Percentiles rank a stretch among this genome's conserved stretches.
Evolutionary conservation across 2,797 vertebrate genomes (phyloP).

Genomic region (Echiichthys vipera): DNA sequence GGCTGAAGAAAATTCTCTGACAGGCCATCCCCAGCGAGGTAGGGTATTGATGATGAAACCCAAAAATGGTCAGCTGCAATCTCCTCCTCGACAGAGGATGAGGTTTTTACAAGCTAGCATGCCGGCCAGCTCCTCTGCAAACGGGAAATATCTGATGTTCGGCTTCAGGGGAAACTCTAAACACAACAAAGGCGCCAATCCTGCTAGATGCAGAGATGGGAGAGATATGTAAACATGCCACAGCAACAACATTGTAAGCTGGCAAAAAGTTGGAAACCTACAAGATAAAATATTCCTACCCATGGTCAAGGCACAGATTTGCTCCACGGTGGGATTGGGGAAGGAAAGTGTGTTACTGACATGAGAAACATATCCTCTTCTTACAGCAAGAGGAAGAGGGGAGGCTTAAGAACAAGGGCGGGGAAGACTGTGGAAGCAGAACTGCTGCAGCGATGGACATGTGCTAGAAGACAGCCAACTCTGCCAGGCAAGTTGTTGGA

Average conservation of each 20-base stretch:
- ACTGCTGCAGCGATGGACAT: conserved; percentile 32
- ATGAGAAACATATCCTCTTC: conserved; percentile 39
- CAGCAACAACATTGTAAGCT: conserved; percentile 26
- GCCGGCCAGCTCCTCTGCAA: conserved; percentile 29
- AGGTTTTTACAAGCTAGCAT: conserved; percentile 25
- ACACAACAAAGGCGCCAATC: conserved; percentile 50
- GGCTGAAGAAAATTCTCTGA: conserved; percentile 56
- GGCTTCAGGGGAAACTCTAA: conserved; percentile 41
- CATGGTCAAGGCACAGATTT: conserved; percentile 11
- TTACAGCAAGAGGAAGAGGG: conserved; percentile 1
- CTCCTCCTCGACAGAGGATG: conserved; percentile 47
- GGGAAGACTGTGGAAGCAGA: conserved; percentile 28
- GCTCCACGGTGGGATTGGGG: conserved; percentile 26
- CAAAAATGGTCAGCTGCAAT: conserved; percentile 69
- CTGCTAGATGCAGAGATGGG: conserved; percentile 51
- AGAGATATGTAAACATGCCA: conserved; percentile 58
- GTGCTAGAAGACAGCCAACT: conserved; percentile 19
- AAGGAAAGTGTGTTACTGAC: conserved; percentile 35
- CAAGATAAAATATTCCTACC: conserved; percentile 26
- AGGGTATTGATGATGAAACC: conserved; percentile 66
- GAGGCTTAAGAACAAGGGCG: conserved; percentile 21
- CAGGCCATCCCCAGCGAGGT: conserved; percentile 48
- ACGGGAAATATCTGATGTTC: conserved; percentile 32
- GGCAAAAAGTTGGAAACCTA: conserved; percentile 19
- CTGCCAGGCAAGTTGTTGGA: conserved; percentile 40